These are phyloP conservation scores for Eristalis tenax DNA, from an alignment of 2,888 invertebrate species.

Conservation along the genomic window DNA sequence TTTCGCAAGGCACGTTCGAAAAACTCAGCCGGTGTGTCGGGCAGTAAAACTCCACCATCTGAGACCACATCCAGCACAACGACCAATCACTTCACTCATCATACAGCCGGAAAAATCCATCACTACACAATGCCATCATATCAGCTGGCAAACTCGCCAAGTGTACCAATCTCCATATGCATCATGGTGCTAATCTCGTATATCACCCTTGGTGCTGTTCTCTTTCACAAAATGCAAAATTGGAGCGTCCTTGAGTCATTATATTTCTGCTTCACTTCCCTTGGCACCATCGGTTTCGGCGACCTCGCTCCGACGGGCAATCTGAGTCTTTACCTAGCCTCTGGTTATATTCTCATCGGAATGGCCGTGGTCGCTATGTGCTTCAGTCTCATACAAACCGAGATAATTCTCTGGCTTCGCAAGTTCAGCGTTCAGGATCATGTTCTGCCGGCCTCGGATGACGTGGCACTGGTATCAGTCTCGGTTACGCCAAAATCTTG, in stretches of 20 bases:
- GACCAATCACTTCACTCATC: conserved; percentile 71
- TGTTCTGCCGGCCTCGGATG: conserved; percentile 82
- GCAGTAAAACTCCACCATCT: conserved; percentile 77
- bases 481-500: conserved; percentile 84
- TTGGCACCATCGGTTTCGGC: conserved; percentile 92
- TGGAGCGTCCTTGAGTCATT: conserved; percentile 95
- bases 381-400: conserved; percentile 92
- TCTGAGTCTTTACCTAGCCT: conserved; percentile 89
- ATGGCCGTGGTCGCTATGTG: conserved; percentile 94
- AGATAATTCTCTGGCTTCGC: conserved; percentile 83
- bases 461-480: conserved; percentile 82
- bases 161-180: conserved; percentile 94
- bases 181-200: conserved; percentile 92
- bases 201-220: conserved; percentile 92
- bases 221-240: conserved; percentile 94
- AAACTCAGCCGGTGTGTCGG: conserved; percentile 72
- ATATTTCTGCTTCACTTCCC: conserved; percentile 90
- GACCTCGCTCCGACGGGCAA: conserved; percentile 87
- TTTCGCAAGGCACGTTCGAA: conserved; percentile 83
- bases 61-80: conserved; percentile 75
- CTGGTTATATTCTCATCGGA: conserved; percentile 90
- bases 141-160: conserved; percentile 75
- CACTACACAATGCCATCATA: conserved; percentile 72
- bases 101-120: conserved; percentile 71
- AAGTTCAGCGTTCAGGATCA: conserved; percentile 81